Base-by-base conservation (phyloP, 2,888 invertebrate species). In the Cetonia aurata region DNA sequence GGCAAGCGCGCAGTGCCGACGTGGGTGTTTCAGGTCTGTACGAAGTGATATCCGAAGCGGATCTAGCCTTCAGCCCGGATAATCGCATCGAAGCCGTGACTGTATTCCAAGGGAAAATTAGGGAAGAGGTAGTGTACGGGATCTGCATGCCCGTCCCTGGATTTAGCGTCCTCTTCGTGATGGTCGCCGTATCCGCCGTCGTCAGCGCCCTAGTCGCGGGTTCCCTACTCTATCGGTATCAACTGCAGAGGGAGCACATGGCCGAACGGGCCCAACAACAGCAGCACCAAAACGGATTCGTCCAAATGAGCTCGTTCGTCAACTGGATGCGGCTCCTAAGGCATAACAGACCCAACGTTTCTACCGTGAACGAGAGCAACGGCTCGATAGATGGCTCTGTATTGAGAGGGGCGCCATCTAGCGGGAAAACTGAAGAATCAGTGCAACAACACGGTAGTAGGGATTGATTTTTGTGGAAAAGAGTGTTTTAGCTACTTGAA, bases 121-220 rank as follows among this genome's bases (percentile, higher is more conserved):
- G 92, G 57, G 95, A 96, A 82, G 96, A 96, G 85, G 94, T 94
- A 0, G 94, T 96, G 6, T 96, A 96, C 82, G 96, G 96, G 37
- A 94, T 96, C 65, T 96, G 96, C 79, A 91, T 96, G 88, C 96
- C 96, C 0, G 93, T 95, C 25, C 92, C 95, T 0, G 94, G 95
- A 31, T 96, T 96, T 83, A 95, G 95, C 77, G 91, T 95, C 3
- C 88, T 96, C 13, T 96, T 96, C 84, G 93, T 96, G 65, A 89
- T 95, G 12, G 94, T 95, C 0, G 94, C 95, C 0, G 91, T 95
- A 9, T 94, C 95, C 0, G 95, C 96, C 0, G 93, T 96, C 1
- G 92, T 95, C 1, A 94, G 96, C 0, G 95, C 96, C 0, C 85
- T 96, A 8, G 93, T 95, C 0, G 96, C 96, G 1, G 95, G 95